Evolutionary conservation across 1,140 invertebrate genomes (phyloP).

Genomic region (Sarcophaga peregrina): DNA sequence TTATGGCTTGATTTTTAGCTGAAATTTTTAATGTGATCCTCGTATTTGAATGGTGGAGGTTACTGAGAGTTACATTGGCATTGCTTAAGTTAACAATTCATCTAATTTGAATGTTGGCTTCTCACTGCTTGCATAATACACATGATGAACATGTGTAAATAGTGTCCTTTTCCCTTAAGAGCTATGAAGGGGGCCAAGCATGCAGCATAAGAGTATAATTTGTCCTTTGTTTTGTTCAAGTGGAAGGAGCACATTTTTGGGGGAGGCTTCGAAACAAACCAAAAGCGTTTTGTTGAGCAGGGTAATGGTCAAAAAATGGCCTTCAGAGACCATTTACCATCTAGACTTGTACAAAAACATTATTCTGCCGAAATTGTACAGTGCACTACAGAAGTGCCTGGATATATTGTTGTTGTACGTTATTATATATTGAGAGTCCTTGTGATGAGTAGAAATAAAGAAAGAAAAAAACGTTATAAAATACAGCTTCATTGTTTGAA

Average conservation of each 20-base stretch:
- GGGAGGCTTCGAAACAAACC: neutral
- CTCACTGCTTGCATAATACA: neutral
- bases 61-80: too few relatives aligned
- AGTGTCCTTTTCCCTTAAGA: neutral
- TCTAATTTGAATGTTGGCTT: constrained; percentile 64
- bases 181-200: neutral
- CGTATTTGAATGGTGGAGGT: too few relatives aligned
- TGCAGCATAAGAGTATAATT: neutral
- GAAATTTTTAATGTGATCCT: too few relatives aligned
- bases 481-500: constrained; percentile 34
- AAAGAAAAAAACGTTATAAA: neutral
- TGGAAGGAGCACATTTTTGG: neutral
- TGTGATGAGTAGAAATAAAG: constrained; percentile 11
- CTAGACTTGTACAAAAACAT: constrained; percentile 26
- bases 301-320: constrained; percentile 43
- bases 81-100: constrained; percentile 56
- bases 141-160: constrained; percentile 39
- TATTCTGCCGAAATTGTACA: neutral
- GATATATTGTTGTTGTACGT: neutral
- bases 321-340: constrained; percentile 44
- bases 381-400: constrained; percentile 13
- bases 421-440: constrained; percentile 27
- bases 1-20: too few relatives aligned
- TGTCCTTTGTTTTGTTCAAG: constrained; percentile 17
- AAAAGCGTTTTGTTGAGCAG: neutral